Percentiles rank a stretch among this genome's conserved stretches.
Evolutionary conservation across 2,113 vertebrate genomes (phyloP).

Genomic region (Microcebus jonahi): DNA sequence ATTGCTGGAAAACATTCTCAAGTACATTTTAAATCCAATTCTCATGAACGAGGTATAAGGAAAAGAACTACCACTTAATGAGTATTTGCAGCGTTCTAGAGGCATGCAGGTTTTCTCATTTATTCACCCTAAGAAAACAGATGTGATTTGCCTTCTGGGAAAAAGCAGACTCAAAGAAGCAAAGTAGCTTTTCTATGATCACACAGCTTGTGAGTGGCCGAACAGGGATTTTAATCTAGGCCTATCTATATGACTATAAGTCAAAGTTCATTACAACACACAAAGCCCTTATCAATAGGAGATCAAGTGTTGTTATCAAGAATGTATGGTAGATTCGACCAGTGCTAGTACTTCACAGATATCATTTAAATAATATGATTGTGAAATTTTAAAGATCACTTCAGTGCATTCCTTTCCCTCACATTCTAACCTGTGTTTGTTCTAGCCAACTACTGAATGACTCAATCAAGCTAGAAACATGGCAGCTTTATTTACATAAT

Average conservation of each 20-base stretch:
- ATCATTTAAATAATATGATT: neutral
- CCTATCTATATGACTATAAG: neutral
- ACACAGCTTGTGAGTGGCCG: neutral
- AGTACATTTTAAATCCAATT: neutral
- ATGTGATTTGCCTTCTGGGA: neutral
- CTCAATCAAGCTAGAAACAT: neutral
- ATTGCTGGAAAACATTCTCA: neutral
- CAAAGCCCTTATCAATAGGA: neutral
- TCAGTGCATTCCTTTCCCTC: neutral
- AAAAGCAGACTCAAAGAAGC: neutral
- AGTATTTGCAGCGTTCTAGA: neutral
- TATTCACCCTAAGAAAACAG: neutral
- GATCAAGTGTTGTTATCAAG: neutral
- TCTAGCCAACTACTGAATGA: neutral
- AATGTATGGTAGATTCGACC: neutral
- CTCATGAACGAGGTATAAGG: neutral
- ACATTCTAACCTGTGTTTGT: neutral
- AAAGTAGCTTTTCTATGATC: neutral
- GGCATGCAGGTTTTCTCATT: neutral
- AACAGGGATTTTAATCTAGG: neutral
- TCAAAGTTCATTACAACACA: slow-evolving; percentile 13
- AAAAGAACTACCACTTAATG: neutral
- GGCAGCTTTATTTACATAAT: neutral
- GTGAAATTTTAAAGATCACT: neutral
- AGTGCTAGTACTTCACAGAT: neutral